phyloP scores from a whole-genome alignment of 2,888 invertebrate species.

The Dryomyza anilis region DNA sequence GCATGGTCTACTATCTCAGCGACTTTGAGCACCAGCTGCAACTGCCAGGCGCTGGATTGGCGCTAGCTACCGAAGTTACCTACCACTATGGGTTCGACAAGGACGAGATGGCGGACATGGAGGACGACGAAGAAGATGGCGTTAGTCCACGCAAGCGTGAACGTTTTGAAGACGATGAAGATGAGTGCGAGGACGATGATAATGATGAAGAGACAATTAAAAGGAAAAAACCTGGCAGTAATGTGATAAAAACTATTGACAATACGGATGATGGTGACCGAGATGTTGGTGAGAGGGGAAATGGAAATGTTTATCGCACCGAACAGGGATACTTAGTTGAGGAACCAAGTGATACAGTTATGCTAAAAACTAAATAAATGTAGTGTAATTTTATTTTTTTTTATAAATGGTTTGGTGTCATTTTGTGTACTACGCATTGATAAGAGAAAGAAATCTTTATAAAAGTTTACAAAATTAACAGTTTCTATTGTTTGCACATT shows the following conservation, averaged over 20 bases:
- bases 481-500: no score
- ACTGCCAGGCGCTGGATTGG: conserved; percentile 26
- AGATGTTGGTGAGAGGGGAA: neutral
- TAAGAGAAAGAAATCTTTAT: no score
- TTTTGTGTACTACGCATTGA: no score
- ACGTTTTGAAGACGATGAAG: conserved; percentile 27
- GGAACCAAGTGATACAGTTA: conserved; percentile 46
- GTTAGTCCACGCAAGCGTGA: conserved; percentile 36
- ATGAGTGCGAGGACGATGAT: conserved; percentile 15
- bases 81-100: conserved; percentile 27
- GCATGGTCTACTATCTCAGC: conserved; percentile 40
- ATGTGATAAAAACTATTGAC: no score
- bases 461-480: no score
- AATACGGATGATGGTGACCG: neutral
- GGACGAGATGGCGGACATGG: conserved; percentile 24
- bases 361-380: no score
- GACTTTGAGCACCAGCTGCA: conserved; percentile 40
- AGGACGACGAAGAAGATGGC: conserved; percentile 27
- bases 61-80: conserved; percentile 11
- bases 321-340: conserved; percentile 50
- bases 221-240: no score
- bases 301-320: conserved; percentile 39
- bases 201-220: neutral
- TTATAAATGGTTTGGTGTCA: no score
- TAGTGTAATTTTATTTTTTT: no score